Evolutionary conservation across 2,113 vertebrate genomes (phyloP).

Genomic region (Cololabis saira): DNA sequence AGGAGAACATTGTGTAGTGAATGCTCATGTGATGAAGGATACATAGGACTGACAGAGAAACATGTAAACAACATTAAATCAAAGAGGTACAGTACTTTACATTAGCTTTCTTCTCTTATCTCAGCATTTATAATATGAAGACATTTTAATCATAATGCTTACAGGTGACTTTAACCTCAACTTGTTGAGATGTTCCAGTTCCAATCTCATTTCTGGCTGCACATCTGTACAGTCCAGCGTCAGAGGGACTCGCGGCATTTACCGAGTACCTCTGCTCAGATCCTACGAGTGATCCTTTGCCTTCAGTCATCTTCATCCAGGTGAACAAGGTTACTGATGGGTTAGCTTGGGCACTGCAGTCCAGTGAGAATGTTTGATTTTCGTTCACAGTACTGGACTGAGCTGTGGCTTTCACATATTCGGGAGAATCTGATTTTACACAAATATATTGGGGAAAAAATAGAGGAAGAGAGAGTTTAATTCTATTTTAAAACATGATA

Average conservation of each 20-base stretch:
- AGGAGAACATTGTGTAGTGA: neutral
- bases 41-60: neutral
- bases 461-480: no score
- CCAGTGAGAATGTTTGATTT: slow-evolving; percentile 36
- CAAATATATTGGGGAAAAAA: no score
- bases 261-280: accelerated
- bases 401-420: slow-evolving; percentile 26
- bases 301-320: slow-evolving; percentile 52
- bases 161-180: slow-evolving; percentile 63
- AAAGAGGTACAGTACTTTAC: neutral
- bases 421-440: slow-evolving; percentile 61
- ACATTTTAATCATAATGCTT: slow-evolving; percentile 33
- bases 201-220: slow-evolving; percentile 46
- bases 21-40: neutral
- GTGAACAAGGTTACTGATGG: slow-evolving; percentile 20
- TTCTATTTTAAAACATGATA: no score
- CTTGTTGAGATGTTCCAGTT: slow-evolving; percentile 7
- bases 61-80: neutral
- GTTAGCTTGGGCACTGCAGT: slow-evolving; percentile 38
- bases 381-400: slow-evolving; percentile 11
- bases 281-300: accelerated
- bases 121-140: no score
- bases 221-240: slow-evolving; percentile 66
- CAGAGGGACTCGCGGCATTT: slow-evolving; percentile 8
- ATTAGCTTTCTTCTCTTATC: no score